phyloP scores from a whole-genome alignment of 2,113 vertebrate genomes.

The Ictalurus punctatus region DNA sequence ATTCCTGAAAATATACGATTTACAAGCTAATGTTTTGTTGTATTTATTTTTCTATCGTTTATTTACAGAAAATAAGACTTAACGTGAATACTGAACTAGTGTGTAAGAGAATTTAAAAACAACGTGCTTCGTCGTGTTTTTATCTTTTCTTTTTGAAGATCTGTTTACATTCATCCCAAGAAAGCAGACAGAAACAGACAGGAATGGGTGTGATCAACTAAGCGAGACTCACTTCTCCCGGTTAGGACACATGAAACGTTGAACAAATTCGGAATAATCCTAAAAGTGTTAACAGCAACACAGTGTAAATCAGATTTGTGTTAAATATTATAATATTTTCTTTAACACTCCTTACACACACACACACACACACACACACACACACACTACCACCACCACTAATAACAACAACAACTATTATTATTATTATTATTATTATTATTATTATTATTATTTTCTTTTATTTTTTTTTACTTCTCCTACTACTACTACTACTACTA shows the following conservation, averaged over 20 bases:
- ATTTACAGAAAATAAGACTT: constrained; percentile 62
- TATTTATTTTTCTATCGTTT: constrained; percentile 64
- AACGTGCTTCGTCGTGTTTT: constrained; percentile 37
- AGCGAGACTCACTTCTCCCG: constrained; percentile 41
- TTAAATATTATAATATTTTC: neutral
- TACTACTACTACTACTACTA: too few relatives aligned
- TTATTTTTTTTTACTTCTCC: too few relatives aligned
- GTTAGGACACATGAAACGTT: neutral
- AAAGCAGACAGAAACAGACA: constrained; percentile 56
- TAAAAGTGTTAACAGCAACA: neutral
- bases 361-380: constrained; percentile 1
- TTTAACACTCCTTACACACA: neutral
- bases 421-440: neutral
- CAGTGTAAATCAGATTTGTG: neutral
- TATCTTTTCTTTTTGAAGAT: constrained; percentile 49
- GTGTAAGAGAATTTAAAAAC: constrained; percentile 49
- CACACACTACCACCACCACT: neutral
- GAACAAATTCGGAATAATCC: neutral
- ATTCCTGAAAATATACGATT: constrained; percentile 82
- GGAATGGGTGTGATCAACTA: constrained; percentile 57
- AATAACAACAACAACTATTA: neutral
- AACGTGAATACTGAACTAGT: constrained; percentile 14
- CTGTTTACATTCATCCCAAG: constrained; percentile 61
- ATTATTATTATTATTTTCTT: neutral
- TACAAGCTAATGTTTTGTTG: constrained; percentile 77